Evolutionary conservation across 2,888 invertebrate genomes (phyloP).

Genomic region (Candidula unifasciata): DNA sequence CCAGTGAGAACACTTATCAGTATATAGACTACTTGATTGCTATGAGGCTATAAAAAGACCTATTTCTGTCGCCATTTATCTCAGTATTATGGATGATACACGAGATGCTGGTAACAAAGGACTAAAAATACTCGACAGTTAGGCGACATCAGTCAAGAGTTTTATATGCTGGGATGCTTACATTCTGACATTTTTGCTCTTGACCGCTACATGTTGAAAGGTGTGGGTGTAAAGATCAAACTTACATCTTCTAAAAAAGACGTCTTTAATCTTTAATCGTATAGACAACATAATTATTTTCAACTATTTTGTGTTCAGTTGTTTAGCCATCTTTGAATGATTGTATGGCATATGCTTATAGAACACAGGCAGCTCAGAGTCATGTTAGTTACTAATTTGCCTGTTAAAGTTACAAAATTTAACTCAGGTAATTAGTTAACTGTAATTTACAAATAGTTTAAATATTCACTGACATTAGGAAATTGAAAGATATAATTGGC

Average conservation of each 20-base stretch:
- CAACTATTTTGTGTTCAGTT: too few relatives aligned
- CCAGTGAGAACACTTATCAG: slow-evolving; percentile 52
- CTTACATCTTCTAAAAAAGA: slow-evolving; percentile 15
- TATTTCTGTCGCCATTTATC: neutral
- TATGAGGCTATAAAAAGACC: neutral
- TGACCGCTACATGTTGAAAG: slow-evolving; percentile 43
- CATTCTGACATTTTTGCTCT: slow-evolving; percentile 38
- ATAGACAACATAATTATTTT: too few relatives aligned
- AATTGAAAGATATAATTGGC: too few relatives aligned
- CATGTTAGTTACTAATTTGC: too few relatives aligned
- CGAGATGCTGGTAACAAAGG: neutral
- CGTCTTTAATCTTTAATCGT: too few relatives aligned
- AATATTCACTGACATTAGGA: too few relatives aligned
- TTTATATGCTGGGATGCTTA: slow-evolving; percentile 41
- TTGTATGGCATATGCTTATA: too few relatives aligned
- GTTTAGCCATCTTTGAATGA: too few relatives aligned
- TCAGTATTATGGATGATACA: neutral
- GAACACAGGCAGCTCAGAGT: too few relatives aligned
- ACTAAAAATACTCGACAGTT: neutral
- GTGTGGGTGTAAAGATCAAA: slow-evolving; percentile 46
- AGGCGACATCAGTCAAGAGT: neutral
- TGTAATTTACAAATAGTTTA: too few relatives aligned
- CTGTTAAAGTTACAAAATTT: too few relatives aligned
- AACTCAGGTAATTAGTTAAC: too few relatives aligned
- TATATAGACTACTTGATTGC: slow-evolving; percentile 54